Evolutionary conservation across 2,888 invertebrate genomes (phyloP), one percentile per base, ranked within the genome.

Genomic region (Clistopyga incitator): DNA sequence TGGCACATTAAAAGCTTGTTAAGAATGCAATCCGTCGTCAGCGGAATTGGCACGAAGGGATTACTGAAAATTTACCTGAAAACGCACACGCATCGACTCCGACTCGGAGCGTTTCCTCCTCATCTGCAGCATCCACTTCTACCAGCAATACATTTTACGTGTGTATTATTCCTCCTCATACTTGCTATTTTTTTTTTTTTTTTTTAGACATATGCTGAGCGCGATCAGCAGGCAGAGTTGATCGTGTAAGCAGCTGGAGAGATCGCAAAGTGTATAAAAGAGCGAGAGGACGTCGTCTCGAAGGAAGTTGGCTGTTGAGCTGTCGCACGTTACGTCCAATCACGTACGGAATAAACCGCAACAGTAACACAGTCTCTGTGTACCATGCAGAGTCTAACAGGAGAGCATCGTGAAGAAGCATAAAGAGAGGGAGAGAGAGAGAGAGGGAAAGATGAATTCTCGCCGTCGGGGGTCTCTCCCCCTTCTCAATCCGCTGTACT

Each of bases 311-410:
- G 71, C 83, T 52, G 83, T 80, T 83, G 83, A 76, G 79, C 83
- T 83, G 83, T 83, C 83, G 79, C 79, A 65, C 83, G 79, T 83
- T 80, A 76, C 83, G 79, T 80, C 79, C 79, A 79, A 83, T 83
- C 83, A 79, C 83, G 76, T 79, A 67, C 67, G 76, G 75, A 78
- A 80, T 80, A 78, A 80, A 82, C 72, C 61, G 56, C 68, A 20
- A 61, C 68, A 78, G 82, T 65, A 45, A 45, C 64, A 70, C 67
- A 78, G 67, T 68, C 59, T 18, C 59, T 68, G 74, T 82, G 45
- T 71, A 76, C 52, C n/a, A 15, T 61, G 59, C 59, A 34, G 34
- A 18, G 52, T 13, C 52, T 65, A 79, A 72, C 78, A 6, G 38
- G 42, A 64, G 20, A 45, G 52, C 38, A 54, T 38, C 50, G 65